Percentiles rank a stretch among this genome's conserved stretches.
These are phyloP conservation scores for Gymnocypris eckloni DNA, from an alignment of 2,797 vertebrate species.

Conservation along the genomic window DNA sequence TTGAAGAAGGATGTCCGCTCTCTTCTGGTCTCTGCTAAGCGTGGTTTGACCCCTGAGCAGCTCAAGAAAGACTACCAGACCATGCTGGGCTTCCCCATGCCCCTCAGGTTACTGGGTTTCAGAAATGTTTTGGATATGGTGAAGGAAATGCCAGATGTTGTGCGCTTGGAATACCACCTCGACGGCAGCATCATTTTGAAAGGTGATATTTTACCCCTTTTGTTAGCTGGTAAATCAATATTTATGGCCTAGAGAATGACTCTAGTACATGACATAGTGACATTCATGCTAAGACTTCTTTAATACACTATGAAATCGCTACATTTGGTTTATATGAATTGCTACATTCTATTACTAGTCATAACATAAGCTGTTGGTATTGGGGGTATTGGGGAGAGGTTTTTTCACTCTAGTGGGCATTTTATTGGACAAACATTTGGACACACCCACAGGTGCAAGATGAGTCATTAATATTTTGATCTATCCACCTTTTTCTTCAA, in stretches of 20 bases:
- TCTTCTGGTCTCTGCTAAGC: slow-evolving; percentile 84
- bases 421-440: slow-evolving; percentile 16
- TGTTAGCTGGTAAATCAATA: neutral
- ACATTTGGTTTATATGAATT: neutral
- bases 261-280: no score
- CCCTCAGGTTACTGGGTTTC: slow-evolving; percentile 83
- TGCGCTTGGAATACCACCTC: slow-evolving; percentile 67
- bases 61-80: slow-evolving; percentile 82
- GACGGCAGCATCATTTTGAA: slow-evolving; percentile 77
- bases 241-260: neutral
- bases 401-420: neutral
- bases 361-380: neutral
- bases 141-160: slow-evolving; percentile 86
- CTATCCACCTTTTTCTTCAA: neutral
- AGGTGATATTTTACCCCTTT: slow-evolving; percentile 74
- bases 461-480: neutral
- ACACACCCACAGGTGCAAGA: neutral
- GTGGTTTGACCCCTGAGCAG: slow-evolving; percentile 78
- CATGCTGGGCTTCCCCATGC: slow-evolving; percentile 85
- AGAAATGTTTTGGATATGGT: slow-evolving; percentile 84
- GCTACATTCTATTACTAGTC: neutral
- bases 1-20: slow-evolving; percentile 90
- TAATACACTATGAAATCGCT: neutral
- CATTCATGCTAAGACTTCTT: neutral
- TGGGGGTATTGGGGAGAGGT: neutral